Evolutionary conservation across 2,888 invertebrate genomes (phyloP).

Genomic region (Smittia sp.): DNA sequence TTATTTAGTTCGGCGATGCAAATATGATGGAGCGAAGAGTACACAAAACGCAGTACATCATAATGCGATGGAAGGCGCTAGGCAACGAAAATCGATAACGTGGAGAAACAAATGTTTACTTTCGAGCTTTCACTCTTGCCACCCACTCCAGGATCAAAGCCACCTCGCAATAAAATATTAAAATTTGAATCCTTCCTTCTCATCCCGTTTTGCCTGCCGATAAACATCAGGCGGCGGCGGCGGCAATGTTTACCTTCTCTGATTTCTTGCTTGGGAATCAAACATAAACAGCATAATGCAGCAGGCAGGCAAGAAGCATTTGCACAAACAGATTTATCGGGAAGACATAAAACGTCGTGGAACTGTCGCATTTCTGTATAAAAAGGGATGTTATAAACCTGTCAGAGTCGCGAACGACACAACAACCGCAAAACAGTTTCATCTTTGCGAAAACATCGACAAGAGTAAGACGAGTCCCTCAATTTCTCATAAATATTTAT

Average conservation of each 20-base stretch:
- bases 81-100: constrained; percentile 9
- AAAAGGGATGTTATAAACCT: constrained; percentile 37
- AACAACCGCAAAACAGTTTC: constrained; percentile 11
- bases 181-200: constrained; percentile 14
- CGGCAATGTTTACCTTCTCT: constrained; percentile 22
- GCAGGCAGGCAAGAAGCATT: neutral
- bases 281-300: constrained; percentile 30
- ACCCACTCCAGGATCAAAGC: neutral
- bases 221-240: neutral
- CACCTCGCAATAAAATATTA: constrained; percentile 11
- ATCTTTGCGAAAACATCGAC: neutral
- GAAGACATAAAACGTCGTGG: constrained; percentile 10
- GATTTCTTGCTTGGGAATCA: neutral
- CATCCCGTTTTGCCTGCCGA: neutral
- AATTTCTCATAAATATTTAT: constrained; percentile 28
- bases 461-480: neutral
- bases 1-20: neutral
- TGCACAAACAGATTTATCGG: constrained; percentile 1
- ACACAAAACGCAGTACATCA: neutral
- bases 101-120: constrained; percentile 18
- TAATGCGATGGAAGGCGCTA: neutral
- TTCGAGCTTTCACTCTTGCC: neutral
- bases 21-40: neutral
- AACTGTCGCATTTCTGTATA: constrained; percentile 30
- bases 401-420: neutral